Conservation (phyloP, 2,888 invertebrate species). For the Tipula lateralis region DNA sequence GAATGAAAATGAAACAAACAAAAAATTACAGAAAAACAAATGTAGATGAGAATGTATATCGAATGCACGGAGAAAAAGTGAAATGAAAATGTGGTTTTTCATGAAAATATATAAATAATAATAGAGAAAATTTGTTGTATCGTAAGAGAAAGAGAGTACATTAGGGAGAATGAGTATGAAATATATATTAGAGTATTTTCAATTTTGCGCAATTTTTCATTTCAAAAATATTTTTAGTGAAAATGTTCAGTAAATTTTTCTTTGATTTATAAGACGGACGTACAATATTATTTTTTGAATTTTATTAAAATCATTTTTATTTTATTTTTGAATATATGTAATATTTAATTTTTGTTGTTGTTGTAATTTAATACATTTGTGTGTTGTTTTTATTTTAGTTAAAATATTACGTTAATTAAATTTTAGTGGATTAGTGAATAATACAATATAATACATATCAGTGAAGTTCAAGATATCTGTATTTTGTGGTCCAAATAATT, state of each 20-base stretch:
- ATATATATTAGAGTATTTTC: too few relatives aligned
- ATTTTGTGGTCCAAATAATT: background rate
- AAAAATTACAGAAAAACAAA: background rate
- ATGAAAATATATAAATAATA: background rate
- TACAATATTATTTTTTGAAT: background rate
- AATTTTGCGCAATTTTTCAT: slow-evolving; percentile 14
- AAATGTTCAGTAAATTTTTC: background rate
- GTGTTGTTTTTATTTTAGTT: background rate
- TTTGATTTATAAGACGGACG: slow-evolving; percentile 5
- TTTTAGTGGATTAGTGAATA: background rate
- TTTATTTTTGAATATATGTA: too few relatives aligned
- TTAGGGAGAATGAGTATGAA: background rate
- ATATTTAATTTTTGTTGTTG: background rate
- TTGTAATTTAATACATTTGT: background rate
- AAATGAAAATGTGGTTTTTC: background rate
- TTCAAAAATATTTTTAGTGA: background rate
- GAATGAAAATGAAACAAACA: background rate
- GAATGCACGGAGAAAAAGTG: background rate
- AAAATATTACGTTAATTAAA: background rate
- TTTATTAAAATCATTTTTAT: background rate
- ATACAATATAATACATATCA: slow-evolving; percentile 11
- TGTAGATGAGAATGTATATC: background rate
- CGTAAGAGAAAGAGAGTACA: background rate
- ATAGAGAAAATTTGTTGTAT: background rate
- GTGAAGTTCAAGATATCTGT: background rate